Base-by-base conservation (phyloP, 2,888 invertebrate genomes). In the Tiliacea citrago region DNA sequence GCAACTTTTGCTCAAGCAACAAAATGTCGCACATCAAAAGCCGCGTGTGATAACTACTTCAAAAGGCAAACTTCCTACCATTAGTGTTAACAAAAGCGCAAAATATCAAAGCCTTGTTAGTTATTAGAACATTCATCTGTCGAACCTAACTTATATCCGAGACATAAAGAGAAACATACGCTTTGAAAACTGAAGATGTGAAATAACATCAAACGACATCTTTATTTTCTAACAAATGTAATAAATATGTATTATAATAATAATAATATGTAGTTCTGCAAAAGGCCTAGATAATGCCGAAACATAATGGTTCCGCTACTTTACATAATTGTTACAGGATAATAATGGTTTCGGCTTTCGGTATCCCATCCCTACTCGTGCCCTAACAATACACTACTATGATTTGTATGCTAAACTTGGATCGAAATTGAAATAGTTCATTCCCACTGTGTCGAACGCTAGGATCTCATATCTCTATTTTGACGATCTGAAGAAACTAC, bases 141-240 rank as follows among this genome's bases (percentile, higher is more conserved):
- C 69, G 49, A 61, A 61, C 82, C 82, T 68, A 60, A 75, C 60
- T 82, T 79, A 81, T 42, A 55, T 57, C 42, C 29, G 35, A 61
- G 24, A 73, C 47, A 72, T 60, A 63, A 81, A 68, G 35, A 55
- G 55, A 55, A 75, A 68, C 57, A 73, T 35, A 29, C 53, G 47
- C 79, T 71, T 81, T 73, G 75, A 63, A 45, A 84, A 73, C 63
- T 68, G n/a, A 29, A 68, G 42, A 75, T 68, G 61, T 53, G 39
- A 68, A 75, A 81, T 81, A 77, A 85, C 73, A 73, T 70, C 67
- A 68, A 76, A 65, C 13, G 55, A 57, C 65, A 62, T 77, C 62
- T 53, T 83, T 83, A 83, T 79, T 81, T 68, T 29, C 16, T 16
- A 2, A 58, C 55, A 69, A n/a, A 58, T 42, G 21, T 60, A 10